phyloP scores from a whole-genome alignment of 2,113 vertebrate species.

The Bujurquina vittata region DNA sequence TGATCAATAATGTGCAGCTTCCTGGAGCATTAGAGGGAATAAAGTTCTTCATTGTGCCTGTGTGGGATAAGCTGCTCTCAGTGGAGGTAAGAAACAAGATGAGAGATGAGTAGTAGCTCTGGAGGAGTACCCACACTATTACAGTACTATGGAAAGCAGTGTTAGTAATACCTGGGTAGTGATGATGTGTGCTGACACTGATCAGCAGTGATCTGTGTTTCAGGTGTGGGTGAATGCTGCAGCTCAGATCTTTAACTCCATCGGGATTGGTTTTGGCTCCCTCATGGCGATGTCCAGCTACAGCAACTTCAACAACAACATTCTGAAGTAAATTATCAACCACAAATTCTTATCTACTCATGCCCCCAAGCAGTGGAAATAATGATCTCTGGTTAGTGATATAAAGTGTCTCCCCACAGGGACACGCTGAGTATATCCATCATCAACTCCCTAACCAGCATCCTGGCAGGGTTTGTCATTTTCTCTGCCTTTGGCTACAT shows the following conservation, averaged over 20 bases:
- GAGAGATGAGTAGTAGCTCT: background rate
- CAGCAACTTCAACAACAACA: conserved; percentile 81
- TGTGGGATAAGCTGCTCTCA: conserved; percentile 75
- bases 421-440: conserved; percentile 79
- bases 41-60: conserved; percentile 78
- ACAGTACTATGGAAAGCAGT: background rate
- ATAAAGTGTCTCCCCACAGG: conserved; percentile 54
- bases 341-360: background rate
- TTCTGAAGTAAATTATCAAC: conserved; percentile 74
- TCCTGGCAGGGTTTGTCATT: conserved; percentile 82
- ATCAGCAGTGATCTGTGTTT: background rate
- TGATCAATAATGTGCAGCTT: conserved; percentile 82
- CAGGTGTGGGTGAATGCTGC: conserved; percentile 85
- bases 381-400: background rate
- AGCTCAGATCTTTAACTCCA: conserved; percentile 84
- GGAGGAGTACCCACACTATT: background rate
- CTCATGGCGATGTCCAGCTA: conserved; percentile 83
- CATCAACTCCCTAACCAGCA: conserved; percentile 80
- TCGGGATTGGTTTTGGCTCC: conserved; percentile 81
- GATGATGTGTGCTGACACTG: background rate
- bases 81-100: conserved; percentile 69
- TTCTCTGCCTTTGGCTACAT: conserved; percentile 85
- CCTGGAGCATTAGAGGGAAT: conserved; percentile 80
- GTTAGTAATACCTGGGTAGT: background rate
- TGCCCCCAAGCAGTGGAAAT: background rate